Evolutionary conservation across 2,113 vertebrate genomes (phyloP).

Genomic region (Ivindomyrus marchei): DNA sequence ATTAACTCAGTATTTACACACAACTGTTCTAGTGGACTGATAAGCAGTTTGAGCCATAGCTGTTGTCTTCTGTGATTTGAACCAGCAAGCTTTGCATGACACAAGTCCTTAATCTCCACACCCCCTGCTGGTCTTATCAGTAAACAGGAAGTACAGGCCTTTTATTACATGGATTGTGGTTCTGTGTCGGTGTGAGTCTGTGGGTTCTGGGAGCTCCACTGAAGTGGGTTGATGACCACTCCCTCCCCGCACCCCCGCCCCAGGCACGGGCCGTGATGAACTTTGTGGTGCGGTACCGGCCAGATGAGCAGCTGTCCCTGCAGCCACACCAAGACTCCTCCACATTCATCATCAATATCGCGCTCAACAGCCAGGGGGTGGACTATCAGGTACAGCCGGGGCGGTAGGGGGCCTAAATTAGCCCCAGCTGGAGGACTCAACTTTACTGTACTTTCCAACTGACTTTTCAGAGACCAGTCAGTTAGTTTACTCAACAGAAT

Average conservation of each 20-base stretch:
- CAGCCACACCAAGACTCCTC: constrained; percentile 80
- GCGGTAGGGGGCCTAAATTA: neutral
- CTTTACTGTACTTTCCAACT: neutral
- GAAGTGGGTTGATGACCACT: neutral
- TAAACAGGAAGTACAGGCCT: neutral
- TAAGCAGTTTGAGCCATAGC: neutral
- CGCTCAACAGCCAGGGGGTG: constrained; percentile 66
- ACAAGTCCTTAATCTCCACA: neutral
- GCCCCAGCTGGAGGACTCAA: neutral
- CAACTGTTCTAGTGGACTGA: neutral
- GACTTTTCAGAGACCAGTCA: neutral
- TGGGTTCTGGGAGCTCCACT: neutral
- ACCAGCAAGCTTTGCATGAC: neutral
- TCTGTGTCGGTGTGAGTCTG: neutral
- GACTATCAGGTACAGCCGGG: constrained; percentile 67
- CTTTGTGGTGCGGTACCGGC: constrained; percentile 82
- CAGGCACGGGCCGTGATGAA: constrained; percentile 80
- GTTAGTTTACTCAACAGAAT: neutral
- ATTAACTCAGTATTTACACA: neutral
- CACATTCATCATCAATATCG: constrained; percentile 81
- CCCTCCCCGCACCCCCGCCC: too few relatives aligned
- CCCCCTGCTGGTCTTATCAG: neutral
- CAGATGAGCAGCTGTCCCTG: constrained; percentile 73
- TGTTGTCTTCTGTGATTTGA: neutral
- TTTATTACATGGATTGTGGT: neutral